These are phyloP conservation scores for Deroplatys truncata DNA, from an alignment of 2,888 invertebrate species.

Conservation along the genomic window DNA sequence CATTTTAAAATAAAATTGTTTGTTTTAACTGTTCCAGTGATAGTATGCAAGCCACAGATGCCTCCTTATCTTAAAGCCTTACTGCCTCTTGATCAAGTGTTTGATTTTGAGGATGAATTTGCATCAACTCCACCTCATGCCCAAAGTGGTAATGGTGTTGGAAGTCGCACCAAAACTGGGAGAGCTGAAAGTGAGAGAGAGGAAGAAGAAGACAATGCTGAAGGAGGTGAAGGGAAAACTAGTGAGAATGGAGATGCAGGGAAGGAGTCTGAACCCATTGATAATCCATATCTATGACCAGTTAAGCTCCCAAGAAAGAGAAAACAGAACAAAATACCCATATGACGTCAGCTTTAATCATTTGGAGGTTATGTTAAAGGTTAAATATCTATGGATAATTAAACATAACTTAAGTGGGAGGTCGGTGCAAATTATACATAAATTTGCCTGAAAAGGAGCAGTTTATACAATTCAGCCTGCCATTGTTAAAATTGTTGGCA, in stretches of 20 bases:
- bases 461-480: too few relatives aligned
- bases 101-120: conserved; percentile 76
- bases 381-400: too few relatives aligned
- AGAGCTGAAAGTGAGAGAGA: conserved; percentile 34
- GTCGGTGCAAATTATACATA: too few relatives aligned
- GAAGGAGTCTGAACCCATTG: conserved; percentile 51
- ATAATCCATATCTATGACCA: conserved; percentile 68
- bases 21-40: conserved; percentile 60
- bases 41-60: conserved; percentile 74
- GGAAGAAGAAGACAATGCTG: conserved; percentile 43
- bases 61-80: conserved; percentile 83
- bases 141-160: neutral
- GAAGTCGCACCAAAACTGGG: neutral
- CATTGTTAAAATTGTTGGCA: too few relatives aligned
- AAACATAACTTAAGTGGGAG: too few relatives aligned
- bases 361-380: too few relatives aligned
- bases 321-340: neutral
- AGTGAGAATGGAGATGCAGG: conserved; percentile 37
- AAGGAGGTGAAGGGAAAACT: conserved; percentile 39
- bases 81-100: conserved; percentile 90
- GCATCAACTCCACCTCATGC: conserved; percentile 25
- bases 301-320: conserved; percentile 43
- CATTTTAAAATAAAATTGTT: neutral
- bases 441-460: too few relatives aligned
- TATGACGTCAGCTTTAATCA: neutral